Percentiles rank a stretch among this genome's conserved stretches.
phyloP scores from a whole-genome alignment of 1,140 invertebrate species.

The Eurosta solidaginis region DNA sequence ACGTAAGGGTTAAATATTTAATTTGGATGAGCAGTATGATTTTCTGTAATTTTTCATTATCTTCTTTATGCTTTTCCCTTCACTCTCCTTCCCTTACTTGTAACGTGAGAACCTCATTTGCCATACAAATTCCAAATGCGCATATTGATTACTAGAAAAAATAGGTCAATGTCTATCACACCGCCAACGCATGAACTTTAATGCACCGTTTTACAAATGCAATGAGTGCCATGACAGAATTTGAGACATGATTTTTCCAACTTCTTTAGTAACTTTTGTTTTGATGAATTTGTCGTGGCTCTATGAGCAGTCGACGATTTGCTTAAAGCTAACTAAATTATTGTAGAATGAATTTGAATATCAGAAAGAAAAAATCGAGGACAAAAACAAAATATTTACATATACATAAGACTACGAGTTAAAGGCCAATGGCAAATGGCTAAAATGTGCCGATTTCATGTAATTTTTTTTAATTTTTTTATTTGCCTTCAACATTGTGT shows the following conservation, averaged over 20 bases:
- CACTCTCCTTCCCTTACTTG: background rate
- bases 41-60: too few species aligned
- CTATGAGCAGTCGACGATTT: background rate
- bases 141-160: background rate
- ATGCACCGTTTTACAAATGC: background rate
- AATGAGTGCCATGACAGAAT: background rate
- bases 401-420: too few species aligned
- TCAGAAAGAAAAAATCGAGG: background rate
- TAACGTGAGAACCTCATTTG: conserved; percentile 19
- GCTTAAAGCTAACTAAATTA: background rate
- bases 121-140: background rate
- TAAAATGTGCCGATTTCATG: conserved; percentile 35
- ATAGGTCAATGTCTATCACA: background rate
- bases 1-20: too few species aligned
- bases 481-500: conserved; percentile 2
- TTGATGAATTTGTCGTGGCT: background rate
- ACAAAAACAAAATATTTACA: background rate
- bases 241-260: background rate
- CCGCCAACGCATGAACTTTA: background rate
- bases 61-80: too few species aligned
- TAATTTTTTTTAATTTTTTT: conserved; percentile 38
- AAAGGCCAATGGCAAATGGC: conserved; percentile 14
- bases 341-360: background rate
- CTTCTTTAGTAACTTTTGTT: background rate
- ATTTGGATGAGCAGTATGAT: too few species aligned